Base-by-base conservation (phyloP, 2,113 vertebrate species). In the Nannospalax galili region DNA sequence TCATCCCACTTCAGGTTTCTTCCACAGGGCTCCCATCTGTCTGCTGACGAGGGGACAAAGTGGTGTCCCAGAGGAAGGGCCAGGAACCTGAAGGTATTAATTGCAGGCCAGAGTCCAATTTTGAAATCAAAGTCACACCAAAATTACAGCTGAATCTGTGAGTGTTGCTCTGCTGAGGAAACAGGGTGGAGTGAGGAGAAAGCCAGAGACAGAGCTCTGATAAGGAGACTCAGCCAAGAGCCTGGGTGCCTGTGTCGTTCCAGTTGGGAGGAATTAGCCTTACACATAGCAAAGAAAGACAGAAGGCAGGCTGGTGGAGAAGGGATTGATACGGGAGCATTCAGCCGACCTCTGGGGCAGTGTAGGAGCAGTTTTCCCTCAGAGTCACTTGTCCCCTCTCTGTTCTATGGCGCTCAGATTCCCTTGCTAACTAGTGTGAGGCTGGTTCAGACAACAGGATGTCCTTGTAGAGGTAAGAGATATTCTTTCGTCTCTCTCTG, bases 51-150 rank as follows among this genome's bases (percentile, higher is more conserved):
- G 64, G 48, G 45, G 40, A 84, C 0, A 4, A 19, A 80, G 90
- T 1, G 1, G 73, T 15, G 9, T 86, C n/a, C 45, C 77, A 56
- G 58, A 93, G 42, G 48, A 67, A 85, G 64, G 82, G n/a, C 8
- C 1, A 0, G n/a, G 70, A 1, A 1, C 10, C 45, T 20, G 3
- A 85, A 56, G 48, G n/a, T 67, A 74, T 89, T 60, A n/a, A 11
- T 26, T 45, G 12, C 15, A 8, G 69, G 30, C 79, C 90, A 58
- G 89, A 48, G 84, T 86, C 75, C 75, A 93, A 90, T 80, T 94
- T 74, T 58, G 26, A 91, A 89, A 86, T 89, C 67, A 69, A 86
- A 96, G 84, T 91, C 87, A 73, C 89, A 74, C 42, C 60, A 28
- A 56, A 81, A 60, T 58, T 32, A 70, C 30, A 26, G 58, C 73